Conservation (phyloP, 1,140 invertebrate species). For the Brachionus rotundiformis region DNA sequence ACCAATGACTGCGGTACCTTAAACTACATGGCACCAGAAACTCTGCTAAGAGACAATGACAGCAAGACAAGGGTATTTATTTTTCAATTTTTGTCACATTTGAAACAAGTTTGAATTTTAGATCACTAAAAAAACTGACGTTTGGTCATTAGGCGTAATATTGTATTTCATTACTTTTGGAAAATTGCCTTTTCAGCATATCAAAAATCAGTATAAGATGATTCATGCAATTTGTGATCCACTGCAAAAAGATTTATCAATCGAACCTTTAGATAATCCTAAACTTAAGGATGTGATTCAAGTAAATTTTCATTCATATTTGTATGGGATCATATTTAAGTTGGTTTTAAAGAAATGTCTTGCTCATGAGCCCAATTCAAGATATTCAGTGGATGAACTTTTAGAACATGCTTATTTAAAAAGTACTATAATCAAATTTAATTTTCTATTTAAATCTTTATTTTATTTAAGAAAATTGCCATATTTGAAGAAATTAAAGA, state of each 20-base stretch:
- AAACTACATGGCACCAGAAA: conserved; percentile 95
- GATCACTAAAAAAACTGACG: conserved; percentile 88
- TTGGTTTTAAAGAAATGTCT: conserved; percentile 68
- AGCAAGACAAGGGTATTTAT: conserved; percentile 54
- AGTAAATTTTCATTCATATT: conserved; percentile 53
- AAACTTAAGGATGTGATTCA: conserved; percentile 62
- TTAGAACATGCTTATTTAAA: conserved; percentile 70
- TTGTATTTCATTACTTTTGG: conserved; percentile 89
- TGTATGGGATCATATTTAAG: too few relatives aligned
- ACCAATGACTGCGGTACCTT: conserved; percentile 78
- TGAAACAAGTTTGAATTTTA: too few relatives aligned
- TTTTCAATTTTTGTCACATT: too few relatives aligned
- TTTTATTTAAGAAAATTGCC: background rate
- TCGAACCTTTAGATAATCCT: conserved; percentile 67
- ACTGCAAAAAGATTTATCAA: conserved; percentile 72
- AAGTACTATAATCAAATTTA: conserved; percentile 18
- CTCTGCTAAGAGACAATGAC: conserved; percentile 68
- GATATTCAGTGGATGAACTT: conserved; percentile 74
- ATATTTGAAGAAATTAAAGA: background rate
- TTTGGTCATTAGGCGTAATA: conserved; percentile 96
- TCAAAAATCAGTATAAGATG: conserved; percentile 74
- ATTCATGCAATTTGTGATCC: conserved; percentile 79
- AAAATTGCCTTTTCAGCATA: conserved; percentile 83
- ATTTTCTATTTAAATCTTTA: background rate
- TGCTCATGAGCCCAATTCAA: conserved; percentile 70